Percentiles rank a stretch among this genome's conserved stretches.
These are phyloP conservation scores for Petrolisthes cinctipes DNA, from an alignment of 2,888 invertebrate genomes.

Conservation along the genomic window DNA sequence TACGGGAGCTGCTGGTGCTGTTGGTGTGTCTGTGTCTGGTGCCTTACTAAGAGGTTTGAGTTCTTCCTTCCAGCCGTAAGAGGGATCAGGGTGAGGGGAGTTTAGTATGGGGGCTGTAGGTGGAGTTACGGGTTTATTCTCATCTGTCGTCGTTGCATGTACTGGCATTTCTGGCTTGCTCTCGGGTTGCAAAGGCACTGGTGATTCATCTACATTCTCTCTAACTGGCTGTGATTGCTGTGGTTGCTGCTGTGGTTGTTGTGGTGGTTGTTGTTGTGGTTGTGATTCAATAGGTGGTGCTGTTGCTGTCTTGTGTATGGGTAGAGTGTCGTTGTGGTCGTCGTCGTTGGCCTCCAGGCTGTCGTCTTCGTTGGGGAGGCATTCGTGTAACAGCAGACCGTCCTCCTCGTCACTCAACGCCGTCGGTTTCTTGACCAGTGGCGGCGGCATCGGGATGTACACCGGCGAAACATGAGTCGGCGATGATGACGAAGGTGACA, in stretches of 20 bases:
- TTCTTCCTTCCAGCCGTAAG: constrained; percentile 38
- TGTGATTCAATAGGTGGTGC: not conserved
- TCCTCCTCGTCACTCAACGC: constrained; percentile 51
- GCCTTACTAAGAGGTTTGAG: constrained; percentile 26
- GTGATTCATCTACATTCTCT: too few relatives aligned
- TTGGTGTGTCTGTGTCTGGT: constrained; percentile 5
- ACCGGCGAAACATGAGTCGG: constrained; percentile 25
- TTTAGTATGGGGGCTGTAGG: not conserved
- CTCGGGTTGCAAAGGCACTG: not conserved
- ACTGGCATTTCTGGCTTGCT: not conserved
- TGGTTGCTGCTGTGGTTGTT: not conserved
- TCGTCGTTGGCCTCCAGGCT: constrained; percentile 31
- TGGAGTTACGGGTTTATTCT: not conserved
- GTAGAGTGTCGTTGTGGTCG: constrained; percentile 11
- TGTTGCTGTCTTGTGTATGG: too few relatives aligned
- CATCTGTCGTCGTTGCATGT: not conserved
- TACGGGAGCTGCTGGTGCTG: not conserved
- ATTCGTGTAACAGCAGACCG: constrained; percentile 45
- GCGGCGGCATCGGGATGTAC: constrained; percentile 28
- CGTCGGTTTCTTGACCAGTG: constrained; percentile 32
- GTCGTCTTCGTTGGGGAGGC: constrained; percentile 34
- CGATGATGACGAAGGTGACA: not conserved
- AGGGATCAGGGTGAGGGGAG: not conserved
- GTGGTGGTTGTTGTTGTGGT: not conserved
- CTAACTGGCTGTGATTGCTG: not conserved